A percentile compares a stretch with the other conserved stretches of the same genome.
phyloP scores from a whole-genome alignment of 2,113 vertebrate species.

The Collichthys lucidus region DNA sequence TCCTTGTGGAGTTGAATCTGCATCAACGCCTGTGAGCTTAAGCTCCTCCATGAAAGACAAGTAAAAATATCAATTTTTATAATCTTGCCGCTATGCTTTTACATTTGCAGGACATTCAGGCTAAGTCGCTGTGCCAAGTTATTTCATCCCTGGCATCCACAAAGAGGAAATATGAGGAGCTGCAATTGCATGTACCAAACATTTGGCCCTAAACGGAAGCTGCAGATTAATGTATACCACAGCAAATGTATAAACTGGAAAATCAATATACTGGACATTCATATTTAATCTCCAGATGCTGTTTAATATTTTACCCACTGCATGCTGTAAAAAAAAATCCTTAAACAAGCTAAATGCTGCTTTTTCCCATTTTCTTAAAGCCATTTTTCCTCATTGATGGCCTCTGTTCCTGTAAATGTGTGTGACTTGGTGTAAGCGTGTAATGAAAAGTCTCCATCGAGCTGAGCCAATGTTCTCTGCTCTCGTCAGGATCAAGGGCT shows the following conservation, averaged over 20 bases:
- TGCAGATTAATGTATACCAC: neutral
- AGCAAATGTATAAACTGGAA: neutral
- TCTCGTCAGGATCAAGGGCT: slow-evolving; percentile 55
- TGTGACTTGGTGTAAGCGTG: slow-evolving; percentile 9
- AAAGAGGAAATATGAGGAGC: neutral
- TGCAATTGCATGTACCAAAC: neutral
- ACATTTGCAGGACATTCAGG: neutral
- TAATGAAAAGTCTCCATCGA: slow-evolving; percentile 42
- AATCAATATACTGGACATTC: neutral
- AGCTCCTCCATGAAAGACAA: slow-evolving; percentile 34
- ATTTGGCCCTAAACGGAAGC: neutral
- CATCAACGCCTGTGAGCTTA: slow-evolving; percentile 33
- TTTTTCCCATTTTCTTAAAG: slow-evolving; percentile 4
- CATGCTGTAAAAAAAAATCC: neutral
- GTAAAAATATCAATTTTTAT: slow-evolving; percentile 48
- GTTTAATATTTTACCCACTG: neutral
- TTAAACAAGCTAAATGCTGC: neutral
- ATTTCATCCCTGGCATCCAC: neutral
- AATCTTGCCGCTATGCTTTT: slow-evolving; percentile 12
- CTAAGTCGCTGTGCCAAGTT: neutral
- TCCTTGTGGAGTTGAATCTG: slow-evolving; percentile 39
- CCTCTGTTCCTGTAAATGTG: slow-evolving; percentile 9
- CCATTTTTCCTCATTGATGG: slow-evolving; percentile 6
- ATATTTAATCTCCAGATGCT: neutral
- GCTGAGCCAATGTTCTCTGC: slow-evolving; percentile 39